Conservation (phyloP, 2,888 invertebrate genomes). For the Geophilus truncorum region DNA sequence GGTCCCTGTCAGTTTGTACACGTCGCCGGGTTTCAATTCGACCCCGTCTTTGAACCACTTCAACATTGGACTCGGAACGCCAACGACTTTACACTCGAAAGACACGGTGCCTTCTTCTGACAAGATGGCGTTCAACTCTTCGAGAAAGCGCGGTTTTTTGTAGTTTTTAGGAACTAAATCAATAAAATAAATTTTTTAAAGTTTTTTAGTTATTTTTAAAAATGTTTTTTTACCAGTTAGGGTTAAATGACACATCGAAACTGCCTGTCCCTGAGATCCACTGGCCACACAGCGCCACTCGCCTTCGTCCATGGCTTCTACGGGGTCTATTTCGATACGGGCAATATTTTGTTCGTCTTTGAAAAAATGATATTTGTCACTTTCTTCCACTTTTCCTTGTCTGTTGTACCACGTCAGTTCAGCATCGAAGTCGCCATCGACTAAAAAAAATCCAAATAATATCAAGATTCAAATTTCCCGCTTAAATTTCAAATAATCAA, state of each 20-base stretch:
- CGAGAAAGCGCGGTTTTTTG: constrained; percentile 82
- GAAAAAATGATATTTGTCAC: constrained; percentile 62
- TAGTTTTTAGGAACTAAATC: constrained; percentile 78
- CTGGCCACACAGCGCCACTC: constrained; percentile 83
- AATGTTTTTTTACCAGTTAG: constrained; percentile 38
- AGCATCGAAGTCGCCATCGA: constrained; percentile 46
- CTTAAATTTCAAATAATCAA: not conserved
- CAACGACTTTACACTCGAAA: constrained; percentile 88
- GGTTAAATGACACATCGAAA: constrained; percentile 40
- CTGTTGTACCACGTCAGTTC: constrained; percentile 81
- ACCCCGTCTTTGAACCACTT: constrained; percentile 91
- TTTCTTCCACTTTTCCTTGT: constrained; percentile 68
- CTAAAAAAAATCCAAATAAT: not conserved
- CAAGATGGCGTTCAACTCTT: constrained; percentile 77
- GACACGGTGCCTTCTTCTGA: constrained; percentile 89
- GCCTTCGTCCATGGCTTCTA: constrained; percentile 76
- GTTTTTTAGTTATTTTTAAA: no score
- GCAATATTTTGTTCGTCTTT: constrained; percentile 81
- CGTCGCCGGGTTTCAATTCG: constrained; percentile 84
- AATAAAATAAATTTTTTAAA: not conserved
- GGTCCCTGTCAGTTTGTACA: constrained; percentile 83
- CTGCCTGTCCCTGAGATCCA: constrained; percentile 60
- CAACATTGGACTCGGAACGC: constrained; percentile 79
- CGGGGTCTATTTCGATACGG: constrained; percentile 65
- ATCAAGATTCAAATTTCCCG: not conserved